phyloP scores from a whole-genome alignment of 2,797 vertebrate species.

The Pangasius mekongensis region DNA sequence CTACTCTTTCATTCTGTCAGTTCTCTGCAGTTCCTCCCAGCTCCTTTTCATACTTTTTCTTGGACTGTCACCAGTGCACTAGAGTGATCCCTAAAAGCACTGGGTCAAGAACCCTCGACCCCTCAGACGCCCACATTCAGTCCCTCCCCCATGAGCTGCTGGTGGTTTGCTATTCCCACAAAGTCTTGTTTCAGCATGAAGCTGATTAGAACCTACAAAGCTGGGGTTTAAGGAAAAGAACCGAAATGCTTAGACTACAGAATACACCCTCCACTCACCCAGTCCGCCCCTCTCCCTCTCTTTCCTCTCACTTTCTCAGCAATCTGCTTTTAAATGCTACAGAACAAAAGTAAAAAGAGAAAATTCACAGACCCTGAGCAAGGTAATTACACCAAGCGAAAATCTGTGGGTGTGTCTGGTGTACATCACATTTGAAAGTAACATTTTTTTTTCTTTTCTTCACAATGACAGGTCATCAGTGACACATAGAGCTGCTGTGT shows the following conservation, averaged over 20 bases:
- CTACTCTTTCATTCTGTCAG: background rate
- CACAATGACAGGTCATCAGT: background rate
- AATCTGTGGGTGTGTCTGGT: conserved; percentile 41
- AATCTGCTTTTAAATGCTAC: conserved; percentile 61
- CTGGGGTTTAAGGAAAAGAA: conserved; percentile 21
- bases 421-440: conserved; percentile 25
- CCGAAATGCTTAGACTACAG: conserved; percentile 21
- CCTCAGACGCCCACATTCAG: conserved; percentile 7
- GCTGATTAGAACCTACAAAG: conserved; percentile 17
- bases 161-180: background rate
- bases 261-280: background rate
- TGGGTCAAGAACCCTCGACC: conserved; percentile 33
- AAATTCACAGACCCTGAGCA: conserved; percentile 52
- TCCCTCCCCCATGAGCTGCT: background rate
- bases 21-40: background rate
- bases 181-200: conserved; percentile 55
- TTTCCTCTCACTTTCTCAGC: conserved; percentile 42
- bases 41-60: background rate
- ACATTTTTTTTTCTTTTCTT: background rate
- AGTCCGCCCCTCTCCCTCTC: background rate
- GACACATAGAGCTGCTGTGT: background rate
- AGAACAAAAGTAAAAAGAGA: conserved; percentile 58
- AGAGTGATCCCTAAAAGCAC: conserved; percentile 17
- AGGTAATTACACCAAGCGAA: conserved; percentile 45
- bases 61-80: background rate